Evolutionary conservation across 2,113 vertebrate species (phyloP).

Genomic region (Paramormyrops kingsleyae): DNA sequence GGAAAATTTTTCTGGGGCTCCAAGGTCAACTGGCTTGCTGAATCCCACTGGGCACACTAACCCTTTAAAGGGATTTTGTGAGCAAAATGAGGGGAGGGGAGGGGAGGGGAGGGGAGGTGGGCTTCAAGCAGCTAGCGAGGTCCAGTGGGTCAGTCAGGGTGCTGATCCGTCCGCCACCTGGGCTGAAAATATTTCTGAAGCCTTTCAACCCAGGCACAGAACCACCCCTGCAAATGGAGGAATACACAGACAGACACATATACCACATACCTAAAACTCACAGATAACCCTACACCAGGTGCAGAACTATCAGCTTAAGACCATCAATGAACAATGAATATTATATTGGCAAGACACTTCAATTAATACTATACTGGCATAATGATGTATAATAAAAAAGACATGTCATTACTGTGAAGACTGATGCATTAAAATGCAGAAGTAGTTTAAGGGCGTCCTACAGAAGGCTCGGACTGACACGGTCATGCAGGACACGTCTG

Average conservation of each 20-base stretch:
- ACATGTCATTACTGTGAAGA: neutral
- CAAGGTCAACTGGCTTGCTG: neutral
- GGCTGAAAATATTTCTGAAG: constrained; percentile 1
- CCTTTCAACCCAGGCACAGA: neutral
- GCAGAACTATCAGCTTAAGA: neutral
- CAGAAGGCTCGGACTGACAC: neutral
- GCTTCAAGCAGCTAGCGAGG: neutral
- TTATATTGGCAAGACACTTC: neutral
- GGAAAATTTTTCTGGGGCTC: neutral
- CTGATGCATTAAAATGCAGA: neutral
- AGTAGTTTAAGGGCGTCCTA: neutral
- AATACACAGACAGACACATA: neutral
- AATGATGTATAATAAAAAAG: neutral
- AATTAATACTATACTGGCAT: neutral
- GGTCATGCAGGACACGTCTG: neutral
- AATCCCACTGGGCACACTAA: neutral
- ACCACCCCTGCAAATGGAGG: neutral
- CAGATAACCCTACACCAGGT: neutral
- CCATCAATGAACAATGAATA: neutral
- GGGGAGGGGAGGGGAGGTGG: neutral
- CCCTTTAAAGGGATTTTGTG: neutral
- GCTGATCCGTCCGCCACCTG: neutral
- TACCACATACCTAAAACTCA: neutral
- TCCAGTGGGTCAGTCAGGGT: neutral
- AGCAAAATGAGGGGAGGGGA: neutral